Evolutionary conservation across 2,797 vertebrate genomes (phyloP), one percentile per base, ranked within the genome.

Genomic region (Botia kubotai): DNA sequence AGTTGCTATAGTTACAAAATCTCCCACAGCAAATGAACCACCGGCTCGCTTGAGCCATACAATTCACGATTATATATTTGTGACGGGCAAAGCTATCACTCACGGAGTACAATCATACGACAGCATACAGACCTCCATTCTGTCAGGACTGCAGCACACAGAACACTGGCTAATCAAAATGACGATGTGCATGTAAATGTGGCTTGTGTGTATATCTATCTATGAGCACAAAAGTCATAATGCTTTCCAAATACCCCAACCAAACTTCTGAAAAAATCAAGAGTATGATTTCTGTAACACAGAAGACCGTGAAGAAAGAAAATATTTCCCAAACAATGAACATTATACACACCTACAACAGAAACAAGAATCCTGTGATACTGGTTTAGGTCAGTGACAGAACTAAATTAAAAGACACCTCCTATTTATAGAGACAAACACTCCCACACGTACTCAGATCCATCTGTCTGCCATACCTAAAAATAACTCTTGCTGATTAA

Each of bases 341-440:
- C 58, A 29, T 50, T 50, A 78, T 52, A 85, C 75, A 85, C 84
- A 71, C 78, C 84, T 81, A 77, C 43, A 73, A 75, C 70, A 81
- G 60, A 70, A 71, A 66, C 57, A 79, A 62, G 69, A 70, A 80
- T 74, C 62, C 7, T 67, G 79, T 73, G 75, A 26, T 21, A 77
- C 83, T 74, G 79, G 83, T 77, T 84, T 62, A 55, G 62, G 75
- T 77, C 69, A 81, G 29, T 48, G 69, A 53, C 69, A 67, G 50
- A 69, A 55, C 72, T 52, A 62, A 60, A 79, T 73, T 36, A 36
- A 70, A 12, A 48, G 55, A 58, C 55, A 71, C 58, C 66, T 53
- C 80, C 62, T 60, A 77, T 75, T 75, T 48, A 76, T 52, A 53
- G 33, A 76, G 39, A 79, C 68, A 75, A 60, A 60, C n/a, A 69